Conservation (phyloP, 2,888 invertebrate genomes). For the Acleris cristana region DNA sequence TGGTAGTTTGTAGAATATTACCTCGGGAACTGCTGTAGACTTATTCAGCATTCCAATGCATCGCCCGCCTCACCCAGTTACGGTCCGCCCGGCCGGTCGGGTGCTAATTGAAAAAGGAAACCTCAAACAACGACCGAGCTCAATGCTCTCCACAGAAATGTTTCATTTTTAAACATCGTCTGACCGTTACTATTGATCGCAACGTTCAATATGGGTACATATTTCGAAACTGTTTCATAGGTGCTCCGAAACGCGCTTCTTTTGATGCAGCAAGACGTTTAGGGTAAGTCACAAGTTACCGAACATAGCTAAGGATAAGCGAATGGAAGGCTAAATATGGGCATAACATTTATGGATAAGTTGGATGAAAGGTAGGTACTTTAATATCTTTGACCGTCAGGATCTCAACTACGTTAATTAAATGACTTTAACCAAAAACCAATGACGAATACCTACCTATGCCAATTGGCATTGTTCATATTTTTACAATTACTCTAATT, state of each 20-base stretch:
- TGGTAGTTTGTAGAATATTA: slow-evolving; percentile 6
- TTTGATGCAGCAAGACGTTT: no score
- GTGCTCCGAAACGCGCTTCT: neutral
- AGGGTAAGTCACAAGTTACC: no score
- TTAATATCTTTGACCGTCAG: no score
- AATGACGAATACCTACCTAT: no score
- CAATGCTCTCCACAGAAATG: slow-evolving; percentile 83
- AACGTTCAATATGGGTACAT: slow-evolving; percentile 42
- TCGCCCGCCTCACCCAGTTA: slow-evolving; percentile 79
- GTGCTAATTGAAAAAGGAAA: slow-evolving; percentile 84
- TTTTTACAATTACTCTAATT: no score
- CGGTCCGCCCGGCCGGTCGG: slow-evolving; percentile 74
- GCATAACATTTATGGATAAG: no score
- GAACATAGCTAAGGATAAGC: no score
- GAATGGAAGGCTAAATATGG: no score
- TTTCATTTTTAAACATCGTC: slow-evolving; percentile 80
- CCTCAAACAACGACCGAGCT: slow-evolving; percentile 81
- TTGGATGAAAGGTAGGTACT: no score
- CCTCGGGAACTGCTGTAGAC: slow-evolving; percentile 48
- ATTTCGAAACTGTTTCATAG: slow-evolving; percentile 25
- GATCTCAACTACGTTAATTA: no score
- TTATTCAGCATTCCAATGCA: slow-evolving; percentile 69
- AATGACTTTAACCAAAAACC: no score
- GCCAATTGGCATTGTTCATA: no score
- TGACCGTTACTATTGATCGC: slow-evolving; percentile 76